phyloP scores from a whole-genome alignment of 2,888 invertebrate species.

The Balanococcus diminutus region DNA sequence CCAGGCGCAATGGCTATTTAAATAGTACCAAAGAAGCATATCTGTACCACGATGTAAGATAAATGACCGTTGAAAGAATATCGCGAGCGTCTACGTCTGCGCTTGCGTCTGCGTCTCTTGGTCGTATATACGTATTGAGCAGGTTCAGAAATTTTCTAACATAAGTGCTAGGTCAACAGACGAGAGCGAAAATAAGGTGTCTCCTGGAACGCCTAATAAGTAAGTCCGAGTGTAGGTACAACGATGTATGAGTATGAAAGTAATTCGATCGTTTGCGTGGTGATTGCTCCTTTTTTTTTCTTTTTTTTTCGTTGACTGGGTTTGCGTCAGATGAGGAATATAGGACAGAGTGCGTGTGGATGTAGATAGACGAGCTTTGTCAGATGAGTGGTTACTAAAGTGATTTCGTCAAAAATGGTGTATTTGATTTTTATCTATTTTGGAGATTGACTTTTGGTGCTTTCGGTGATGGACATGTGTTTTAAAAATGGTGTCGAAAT shows the following conservation, averaged over 20 bases:
- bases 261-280: not conserved
- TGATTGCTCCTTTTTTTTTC: no score
- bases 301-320: not conserved
- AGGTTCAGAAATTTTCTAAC: slow-evolving; percentile 25
- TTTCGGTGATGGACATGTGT: no score
- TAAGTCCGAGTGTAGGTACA: not conserved
- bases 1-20: slow-evolving; percentile 19
- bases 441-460: no score
- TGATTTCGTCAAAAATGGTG: not conserved
- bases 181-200: slow-evolving; percentile 27
- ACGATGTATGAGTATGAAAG: not conserved
- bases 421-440: not conserved
- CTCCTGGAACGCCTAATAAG: not conserved
- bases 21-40: slow-evolving; percentile 29
- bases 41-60: slow-evolving; percentile 12
- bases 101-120: not conserved
- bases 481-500: no score
- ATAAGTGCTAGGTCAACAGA: slow-evolving; percentile 27
- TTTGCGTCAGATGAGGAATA: not conserved
- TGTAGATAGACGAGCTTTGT: not conserved
- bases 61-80: slow-evolving; percentile 14
- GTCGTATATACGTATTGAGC: slow-evolving; percentile 16
- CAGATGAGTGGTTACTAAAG: not conserved
- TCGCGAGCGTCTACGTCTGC: not conserved
- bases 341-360: not conserved